These are phyloP conservation scores for Trematomus bernacchii DNA, from an alignment of 2,797 vertebrate species.

Conservation along the genomic window DNA sequence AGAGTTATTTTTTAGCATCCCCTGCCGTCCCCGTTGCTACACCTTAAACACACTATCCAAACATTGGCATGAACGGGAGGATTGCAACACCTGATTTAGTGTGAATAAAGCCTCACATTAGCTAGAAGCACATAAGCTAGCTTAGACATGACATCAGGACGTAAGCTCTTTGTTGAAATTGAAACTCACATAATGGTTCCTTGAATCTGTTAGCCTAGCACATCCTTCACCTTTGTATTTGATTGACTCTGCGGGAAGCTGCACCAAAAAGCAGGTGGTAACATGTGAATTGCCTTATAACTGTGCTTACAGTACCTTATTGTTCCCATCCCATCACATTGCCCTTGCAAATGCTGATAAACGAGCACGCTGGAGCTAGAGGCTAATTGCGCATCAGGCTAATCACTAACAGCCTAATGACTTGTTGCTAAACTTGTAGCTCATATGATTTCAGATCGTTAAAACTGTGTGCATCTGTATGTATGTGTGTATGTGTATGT, in stretches of 20 bases:
- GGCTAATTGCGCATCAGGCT: slow-evolving; percentile 49
- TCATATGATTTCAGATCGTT: slow-evolving; percentile 43
- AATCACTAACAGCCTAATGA: slow-evolving; percentile 59
- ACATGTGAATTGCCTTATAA: slow-evolving; percentile 18
- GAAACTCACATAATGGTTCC: slow-evolving; percentile 9
- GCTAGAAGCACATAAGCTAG: neutral
- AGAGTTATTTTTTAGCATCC: too few species aligned
- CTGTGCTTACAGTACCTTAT: slow-evolving; percentile 13
- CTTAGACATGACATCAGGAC: neutral
- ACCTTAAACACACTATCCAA: too few species aligned
- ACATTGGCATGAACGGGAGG: too few species aligned
- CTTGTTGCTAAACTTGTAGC: slow-evolving; percentile 56
- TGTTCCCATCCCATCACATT: slow-evolving; percentile 25
- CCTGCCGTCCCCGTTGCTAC: too few species aligned
- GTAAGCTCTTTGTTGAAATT: neutral
- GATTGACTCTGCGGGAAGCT: slow-evolving; percentile 14
- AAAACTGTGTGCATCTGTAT: neutral
- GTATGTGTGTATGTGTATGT: slow-evolving; percentile 23
- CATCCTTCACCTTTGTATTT: neutral
- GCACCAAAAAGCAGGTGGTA: slow-evolving; percentile 20
- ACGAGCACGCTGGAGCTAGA: slow-evolving; percentile 34
- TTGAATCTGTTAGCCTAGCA: neutral
- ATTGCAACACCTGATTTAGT: too few species aligned
- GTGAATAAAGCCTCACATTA: neutral
- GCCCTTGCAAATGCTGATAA: slow-evolving; percentile 46